Evolutionary conservation across 2,113 vertebrate genomes (phyloP).

Genomic region (Stercorarius parasiticus): DNA sequence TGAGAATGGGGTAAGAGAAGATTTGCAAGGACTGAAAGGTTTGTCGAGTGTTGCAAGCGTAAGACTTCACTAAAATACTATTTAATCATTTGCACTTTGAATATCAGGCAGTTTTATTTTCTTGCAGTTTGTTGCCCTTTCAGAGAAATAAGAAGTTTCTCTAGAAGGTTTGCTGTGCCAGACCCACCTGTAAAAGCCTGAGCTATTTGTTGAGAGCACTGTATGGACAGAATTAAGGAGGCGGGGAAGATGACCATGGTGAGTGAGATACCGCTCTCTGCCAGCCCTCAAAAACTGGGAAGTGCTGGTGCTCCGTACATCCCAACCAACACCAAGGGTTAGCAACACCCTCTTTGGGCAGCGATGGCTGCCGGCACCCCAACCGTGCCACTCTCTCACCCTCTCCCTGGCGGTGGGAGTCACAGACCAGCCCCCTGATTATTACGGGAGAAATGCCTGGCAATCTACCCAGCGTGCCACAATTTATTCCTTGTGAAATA

Average conservation of each 20-base stretch:
- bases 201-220: neutral
- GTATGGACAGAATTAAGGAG: neutral
- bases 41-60: neutral
- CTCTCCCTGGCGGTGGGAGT: accelerated
- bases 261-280: too few species aligned
- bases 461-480: neutral
- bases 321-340: too few species aligned
- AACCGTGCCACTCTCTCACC: accelerated
- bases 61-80: neutral
- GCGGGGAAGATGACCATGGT: neutral
- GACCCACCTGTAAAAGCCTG: neutral
- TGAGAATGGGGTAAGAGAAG: neutral
- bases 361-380: accelerated
- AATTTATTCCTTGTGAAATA: neutral
- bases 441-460: neutral
- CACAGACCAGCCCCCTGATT: neutral
- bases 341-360: neutral
- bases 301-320: neutral
- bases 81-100: neutral
- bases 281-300: neutral
- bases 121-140: neutral
- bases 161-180: neutral
- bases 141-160: neutral
- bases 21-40: neutral
- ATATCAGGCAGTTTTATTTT: neutral